Conservation (phyloP, 2,797 vertebrate species). For the Lutjanus campechanus region DNA sequence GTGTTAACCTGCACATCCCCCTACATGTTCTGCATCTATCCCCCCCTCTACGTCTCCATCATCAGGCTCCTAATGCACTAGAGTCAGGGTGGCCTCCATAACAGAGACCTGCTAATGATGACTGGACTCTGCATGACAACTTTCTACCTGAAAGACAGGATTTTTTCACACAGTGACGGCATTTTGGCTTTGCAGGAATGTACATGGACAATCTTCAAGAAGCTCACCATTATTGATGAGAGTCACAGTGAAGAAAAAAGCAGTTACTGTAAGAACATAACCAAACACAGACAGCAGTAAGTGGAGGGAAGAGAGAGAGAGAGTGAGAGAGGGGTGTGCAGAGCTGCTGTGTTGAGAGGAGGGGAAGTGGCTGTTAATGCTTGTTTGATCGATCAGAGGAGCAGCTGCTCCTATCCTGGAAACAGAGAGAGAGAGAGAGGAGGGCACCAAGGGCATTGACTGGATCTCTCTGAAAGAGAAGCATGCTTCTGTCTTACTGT, state of each 20-base stretch:
- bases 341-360: slow-evolving; percentile 8
- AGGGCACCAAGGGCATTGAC: neutral
- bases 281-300: neutral
- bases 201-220: neutral
- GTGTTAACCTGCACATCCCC: neutral
- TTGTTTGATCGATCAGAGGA: slow-evolving; percentile 34
- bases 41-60: neutral
- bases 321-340: neutral
- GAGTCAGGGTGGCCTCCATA: neutral
- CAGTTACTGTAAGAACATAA: neutral
- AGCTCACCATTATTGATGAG: neutral
- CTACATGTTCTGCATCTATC: neutral
- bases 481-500: neutral
- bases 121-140: neutral
- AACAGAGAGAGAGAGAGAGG: neutral
- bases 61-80: neutral
- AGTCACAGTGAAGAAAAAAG: neutral
- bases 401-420: slow-evolving; percentile 20
- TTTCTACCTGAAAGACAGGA: neutral
- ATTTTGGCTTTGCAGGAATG: neutral
- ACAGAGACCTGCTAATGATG: neutral
- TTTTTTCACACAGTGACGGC: neutral
- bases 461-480: neutral
- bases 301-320: neutral
- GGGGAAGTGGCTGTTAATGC: slow-evolving; percentile 40